Percentiles rank a stretch among this genome's conserved stretches.
phyloP scores from a whole-genome alignment of 2,797 vertebrate species.

The Macropodus opercularis region DNA sequence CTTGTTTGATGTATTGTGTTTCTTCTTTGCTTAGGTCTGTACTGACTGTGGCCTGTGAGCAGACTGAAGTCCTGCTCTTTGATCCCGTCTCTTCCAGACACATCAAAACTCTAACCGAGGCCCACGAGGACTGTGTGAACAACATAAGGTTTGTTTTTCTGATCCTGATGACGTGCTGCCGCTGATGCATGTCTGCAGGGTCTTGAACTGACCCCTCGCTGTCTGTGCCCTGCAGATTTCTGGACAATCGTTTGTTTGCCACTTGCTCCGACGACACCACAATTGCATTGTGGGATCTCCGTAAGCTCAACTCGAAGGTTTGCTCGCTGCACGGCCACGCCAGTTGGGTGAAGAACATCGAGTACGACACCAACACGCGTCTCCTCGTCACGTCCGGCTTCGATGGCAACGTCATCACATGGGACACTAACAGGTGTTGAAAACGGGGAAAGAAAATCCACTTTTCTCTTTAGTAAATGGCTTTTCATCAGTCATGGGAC shows the following conservation, averaged over 20 bases:
- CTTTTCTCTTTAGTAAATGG: too few species aligned
- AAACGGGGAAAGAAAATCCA: too few species aligned
- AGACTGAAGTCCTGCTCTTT: constrained; percentile 97
- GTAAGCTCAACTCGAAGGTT: constrained; percentile 94
- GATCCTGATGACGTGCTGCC: too few species aligned
- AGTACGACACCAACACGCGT: constrained; percentile 96
- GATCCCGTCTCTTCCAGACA: constrained; percentile 97
- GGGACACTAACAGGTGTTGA: constrained; percentile 99
- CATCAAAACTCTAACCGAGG: constrained; percentile 97
- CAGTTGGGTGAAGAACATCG: constrained; percentile 99
- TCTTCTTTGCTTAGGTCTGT: constrained; percentile 85
- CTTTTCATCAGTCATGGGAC: neutral
- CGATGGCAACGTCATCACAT: constrained; percentile 98
- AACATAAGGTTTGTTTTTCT: constrained; percentile 89
- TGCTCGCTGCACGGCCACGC: constrained; percentile 97
- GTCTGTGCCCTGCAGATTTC: constrained; percentile 83
- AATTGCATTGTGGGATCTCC: constrained; percentile 96
- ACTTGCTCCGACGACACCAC: constrained; percentile 99
- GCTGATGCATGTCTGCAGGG: too few species aligned
- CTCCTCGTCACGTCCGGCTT: constrained; percentile 97
- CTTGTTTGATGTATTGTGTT: neutral
- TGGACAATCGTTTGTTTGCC: constrained; percentile 97
- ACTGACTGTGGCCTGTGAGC: constrained; percentile 96
- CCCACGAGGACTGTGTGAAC: constrained; percentile 98
- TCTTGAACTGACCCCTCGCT: neutral